Conservation (phyloP, 2,113 vertebrate genomes). For the Microcebus ravelobensis region DNA sequence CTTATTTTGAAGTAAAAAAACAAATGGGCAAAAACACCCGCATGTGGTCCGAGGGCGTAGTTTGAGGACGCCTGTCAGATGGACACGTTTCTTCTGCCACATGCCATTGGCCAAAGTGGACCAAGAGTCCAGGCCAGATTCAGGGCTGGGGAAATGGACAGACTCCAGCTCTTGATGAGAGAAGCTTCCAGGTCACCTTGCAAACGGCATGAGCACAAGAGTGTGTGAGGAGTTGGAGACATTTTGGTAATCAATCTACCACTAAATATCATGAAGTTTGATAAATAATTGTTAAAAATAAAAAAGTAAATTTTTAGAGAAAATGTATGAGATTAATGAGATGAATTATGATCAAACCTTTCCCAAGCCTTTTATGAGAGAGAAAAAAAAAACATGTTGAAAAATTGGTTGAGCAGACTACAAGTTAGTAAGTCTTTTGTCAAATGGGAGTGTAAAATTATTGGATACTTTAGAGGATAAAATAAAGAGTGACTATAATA, state of each 20-base stretch:
- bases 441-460: not conserved
- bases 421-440: not conserved
- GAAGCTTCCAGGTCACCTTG: not conserved
- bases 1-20: no score
- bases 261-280: not conserved
- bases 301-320: not conserved
- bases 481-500: not conserved
- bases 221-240: not conserved
- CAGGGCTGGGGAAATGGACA: no score
- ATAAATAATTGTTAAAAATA: not conserved
- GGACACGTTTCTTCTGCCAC: not conserved
- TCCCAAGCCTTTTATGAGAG: not conserved
- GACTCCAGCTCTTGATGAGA: not conserved
- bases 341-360: not conserved
- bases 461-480: not conserved
- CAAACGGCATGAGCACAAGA: not conserved
- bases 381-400: not conserved
- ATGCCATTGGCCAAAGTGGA: not conserved
- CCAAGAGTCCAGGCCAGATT: not conserved
- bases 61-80: not conserved
- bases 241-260: no score
- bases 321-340: not conserved
- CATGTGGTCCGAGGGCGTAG: no score
- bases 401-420: not conserved
- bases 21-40: no score